A percentile compares a stretch with the other conserved stretches of the same genome.
Evolutionary conservation across 1,140 invertebrate genomes (phyloP).

Genomic region (Drosophila nebulosa): DNA sequence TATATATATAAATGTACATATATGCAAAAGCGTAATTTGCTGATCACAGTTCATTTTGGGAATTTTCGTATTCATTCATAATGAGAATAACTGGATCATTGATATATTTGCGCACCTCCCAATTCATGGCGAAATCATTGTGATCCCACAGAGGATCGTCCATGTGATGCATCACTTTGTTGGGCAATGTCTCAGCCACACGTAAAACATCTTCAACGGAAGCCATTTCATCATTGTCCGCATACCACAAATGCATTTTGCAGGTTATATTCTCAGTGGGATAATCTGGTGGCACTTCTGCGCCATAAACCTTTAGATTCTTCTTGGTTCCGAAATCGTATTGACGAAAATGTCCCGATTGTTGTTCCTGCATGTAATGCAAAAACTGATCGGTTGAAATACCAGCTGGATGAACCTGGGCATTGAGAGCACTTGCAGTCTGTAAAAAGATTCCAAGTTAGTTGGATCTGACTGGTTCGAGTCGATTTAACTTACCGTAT

Average conservation of each 20-base stretch:
- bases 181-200: not conserved
- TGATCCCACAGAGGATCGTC: not conserved
- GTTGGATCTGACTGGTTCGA: not conserved
- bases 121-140: constrained; percentile 81
- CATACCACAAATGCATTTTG: constrained; percentile 84
- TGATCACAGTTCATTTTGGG: not conserved
- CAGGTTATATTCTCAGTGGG: constrained; percentile 63
- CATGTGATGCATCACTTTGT: not conserved
- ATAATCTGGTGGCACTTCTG: constrained; percentile 83
- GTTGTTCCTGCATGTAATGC: constrained; percentile 84
- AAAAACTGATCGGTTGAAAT: constrained; percentile 87
- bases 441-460: constrained; percentile 83
- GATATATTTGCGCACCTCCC: constrained; percentile 72
- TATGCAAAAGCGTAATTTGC: not conserved
- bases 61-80: constrained; percentile 6
- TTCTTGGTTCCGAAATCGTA: constrained; percentile 75
- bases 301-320: constrained; percentile 80
- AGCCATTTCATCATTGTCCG: constrained; percentile 84
- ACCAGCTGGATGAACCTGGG: constrained; percentile 86
- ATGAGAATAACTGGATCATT: constrained; percentile 66
- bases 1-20: not conserved
- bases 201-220: not conserved
- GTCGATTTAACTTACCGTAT: not conserved
- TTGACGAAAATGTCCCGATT: constrained; percentile 74
- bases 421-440: constrained; percentile 82